phyloP scores from a whole-genome alignment of 2,113 vertebrate species.

The Pycnonotus jocosus region DNA sequence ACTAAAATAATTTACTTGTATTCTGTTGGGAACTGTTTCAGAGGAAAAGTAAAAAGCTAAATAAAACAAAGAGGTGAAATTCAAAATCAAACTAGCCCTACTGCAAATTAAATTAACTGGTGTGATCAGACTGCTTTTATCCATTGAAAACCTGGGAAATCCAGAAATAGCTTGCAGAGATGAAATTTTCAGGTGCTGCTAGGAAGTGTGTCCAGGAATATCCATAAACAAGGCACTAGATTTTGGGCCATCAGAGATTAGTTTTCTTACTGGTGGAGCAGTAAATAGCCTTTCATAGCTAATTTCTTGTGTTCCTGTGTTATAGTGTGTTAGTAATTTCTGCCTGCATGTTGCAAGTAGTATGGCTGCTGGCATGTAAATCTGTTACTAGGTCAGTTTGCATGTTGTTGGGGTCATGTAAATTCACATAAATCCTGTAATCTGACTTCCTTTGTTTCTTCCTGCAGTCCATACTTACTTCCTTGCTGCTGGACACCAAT shows the following conservation, averaged over 20 bases:
- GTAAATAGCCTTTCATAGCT: background rate
- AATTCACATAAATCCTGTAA: background rate
- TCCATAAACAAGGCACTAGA: background rate
- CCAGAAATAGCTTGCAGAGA: background rate
- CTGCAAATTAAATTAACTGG: background rate
- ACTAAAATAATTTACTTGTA: background rate
- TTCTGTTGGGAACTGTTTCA: background rate
- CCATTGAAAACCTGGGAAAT: background rate
- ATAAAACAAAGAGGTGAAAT: background rate
- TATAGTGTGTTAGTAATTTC: background rate
- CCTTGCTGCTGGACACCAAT: constrained; percentile 70
- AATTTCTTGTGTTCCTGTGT: background rate
- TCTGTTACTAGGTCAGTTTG: background rate
- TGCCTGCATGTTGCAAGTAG: background rate
- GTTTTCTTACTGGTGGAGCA: background rate
- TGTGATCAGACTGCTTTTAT: background rate
- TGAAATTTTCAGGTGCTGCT: background rate
- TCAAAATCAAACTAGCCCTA: background rate
- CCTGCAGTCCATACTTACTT: constrained; percentile 73
- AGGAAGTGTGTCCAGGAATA: background rate
- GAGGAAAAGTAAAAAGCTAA: background rate
- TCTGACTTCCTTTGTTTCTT: background rate
- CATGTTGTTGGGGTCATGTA: background rate
- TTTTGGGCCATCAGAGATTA: background rate
- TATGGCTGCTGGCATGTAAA: background rate